These are phyloP conservation scores for Philereme vetulata DNA, from an alignment of 2,888 invertebrate genomes.

Conservation along the genomic window DNA sequence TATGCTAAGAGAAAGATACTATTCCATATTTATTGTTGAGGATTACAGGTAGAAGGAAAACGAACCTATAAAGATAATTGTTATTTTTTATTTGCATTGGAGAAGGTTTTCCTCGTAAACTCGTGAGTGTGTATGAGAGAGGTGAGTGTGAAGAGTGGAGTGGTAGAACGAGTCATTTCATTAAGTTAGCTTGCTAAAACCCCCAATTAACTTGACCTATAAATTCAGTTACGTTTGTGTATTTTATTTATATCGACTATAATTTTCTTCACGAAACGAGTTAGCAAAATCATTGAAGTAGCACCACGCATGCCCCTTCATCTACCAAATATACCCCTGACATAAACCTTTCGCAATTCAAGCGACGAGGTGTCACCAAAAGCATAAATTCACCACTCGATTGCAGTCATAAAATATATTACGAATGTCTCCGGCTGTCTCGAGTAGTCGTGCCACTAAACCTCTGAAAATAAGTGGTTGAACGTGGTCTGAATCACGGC, in stretches of 20 bases:
- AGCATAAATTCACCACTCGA: slow-evolving; percentile 29
- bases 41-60: neutral
- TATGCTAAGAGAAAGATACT: neutral
- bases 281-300: neutral
- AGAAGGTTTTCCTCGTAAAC: no score
- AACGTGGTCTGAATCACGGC: slow-evolving; percentile 24
- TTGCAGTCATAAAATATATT: slow-evolving; percentile 31
- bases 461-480: slow-evolving; percentile 19
- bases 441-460: slow-evolving; percentile 23
- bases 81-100: no score
- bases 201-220: no score
- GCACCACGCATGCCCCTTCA: slow-evolving; percentile 4
- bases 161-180: no score
- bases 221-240: no score
- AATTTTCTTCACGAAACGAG: neutral
- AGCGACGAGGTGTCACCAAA: slow-evolving; percentile 30
- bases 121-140: no score
- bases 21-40: slow-evolving; percentile 7
- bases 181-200: no score
- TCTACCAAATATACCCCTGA: slow-evolving; percentile 11
- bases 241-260: neutral
- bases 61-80: neutral
- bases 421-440: slow-evolving; percentile 12
- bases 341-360: slow-evolving; percentile 29
- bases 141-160: no score